These are phyloP conservation scores for Philereme vetulata DNA, from an alignment of 2,888 invertebrate genomes.

Conservation along the genomic window DNA sequence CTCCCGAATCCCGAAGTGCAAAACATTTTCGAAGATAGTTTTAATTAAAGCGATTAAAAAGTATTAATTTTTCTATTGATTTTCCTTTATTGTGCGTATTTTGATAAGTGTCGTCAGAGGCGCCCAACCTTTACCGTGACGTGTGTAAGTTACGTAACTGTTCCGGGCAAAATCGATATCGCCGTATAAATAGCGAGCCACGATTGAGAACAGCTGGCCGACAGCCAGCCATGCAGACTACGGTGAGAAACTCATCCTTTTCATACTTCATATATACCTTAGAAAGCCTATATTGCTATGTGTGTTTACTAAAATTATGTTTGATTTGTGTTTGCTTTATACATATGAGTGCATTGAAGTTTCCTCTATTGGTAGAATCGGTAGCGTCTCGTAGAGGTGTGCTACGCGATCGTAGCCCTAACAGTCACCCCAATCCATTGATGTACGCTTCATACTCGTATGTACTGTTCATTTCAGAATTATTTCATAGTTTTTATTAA, in stretches of 20 bases:
- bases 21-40: conserved; percentile 17
- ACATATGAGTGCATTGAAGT: not conserved
- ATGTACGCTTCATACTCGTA: not conserved
- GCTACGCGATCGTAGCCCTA: conserved; percentile 23
- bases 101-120: conserved; percentile 63
- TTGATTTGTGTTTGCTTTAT: no score
- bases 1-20: conserved; percentile 16
- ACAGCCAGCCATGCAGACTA: conserved; percentile 74
- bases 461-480: no score
- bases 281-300: not conserved
- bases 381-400: conserved; percentile 20
- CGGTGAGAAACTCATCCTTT: conserved; percentile 56
- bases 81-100: conserved; percentile 52
- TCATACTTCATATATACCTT: not conserved
- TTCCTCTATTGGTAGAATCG: conserved; percentile 5
- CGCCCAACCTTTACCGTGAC: conserved; percentile 63
- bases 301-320: not conserved
- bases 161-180: conserved; percentile 79
- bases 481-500: no score
- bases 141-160: conserved; percentile 76
- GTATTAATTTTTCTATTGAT: conserved; percentile 42
- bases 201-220: conserved; percentile 78
- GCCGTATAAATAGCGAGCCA: conserved; percentile 77
- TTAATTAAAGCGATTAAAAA: conserved; percentile 18
- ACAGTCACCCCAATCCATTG: conserved; percentile 1